Evolutionary conservation across 2,888 invertebrate genomes (phyloP).

Genomic region (Lasioglossum pauxillum): DNA sequence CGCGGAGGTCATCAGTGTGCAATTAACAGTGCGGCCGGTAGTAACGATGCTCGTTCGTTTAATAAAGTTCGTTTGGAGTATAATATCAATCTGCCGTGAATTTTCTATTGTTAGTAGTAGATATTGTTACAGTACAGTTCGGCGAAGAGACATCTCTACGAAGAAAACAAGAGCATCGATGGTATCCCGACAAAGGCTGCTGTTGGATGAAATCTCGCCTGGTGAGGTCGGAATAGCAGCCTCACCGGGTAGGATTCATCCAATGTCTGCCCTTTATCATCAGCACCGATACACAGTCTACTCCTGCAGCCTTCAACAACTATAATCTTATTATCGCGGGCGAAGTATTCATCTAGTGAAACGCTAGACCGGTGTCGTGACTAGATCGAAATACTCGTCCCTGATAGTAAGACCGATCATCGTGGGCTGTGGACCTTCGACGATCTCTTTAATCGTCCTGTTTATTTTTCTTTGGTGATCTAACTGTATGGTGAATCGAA

Average conservation of each 20-base stretch:
- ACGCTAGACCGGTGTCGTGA: constrained; percentile 80
- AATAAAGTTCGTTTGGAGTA: not conserved
- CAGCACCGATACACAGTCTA: not conserved
- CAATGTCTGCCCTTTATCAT: constrained; percentile 69
- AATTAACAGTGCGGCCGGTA: constrained; percentile 51
- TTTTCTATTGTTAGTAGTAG: not conserved
- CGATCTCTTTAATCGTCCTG: constrained; percentile 61
- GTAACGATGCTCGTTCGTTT: not conserved
- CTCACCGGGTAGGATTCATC: constrained; percentile 84
- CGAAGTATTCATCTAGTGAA: constrained; percentile 82
- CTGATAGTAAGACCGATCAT: constrained; percentile 60
- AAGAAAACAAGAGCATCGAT: not conserved
- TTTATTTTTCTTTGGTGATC: constrained; percentile 86
- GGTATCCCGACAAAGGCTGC: constrained; percentile 55
- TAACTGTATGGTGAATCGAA: constrained; percentile 85
- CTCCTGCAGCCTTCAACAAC: not conserved
- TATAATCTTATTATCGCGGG: constrained; percentile 66
- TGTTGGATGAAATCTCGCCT: constrained; percentile 78
- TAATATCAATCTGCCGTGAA: not conserved
- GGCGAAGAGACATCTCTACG: not conserved
- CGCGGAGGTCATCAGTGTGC: constrained; percentile 64
- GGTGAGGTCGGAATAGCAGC: constrained; percentile 72
- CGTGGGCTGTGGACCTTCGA: constrained; percentile 9
- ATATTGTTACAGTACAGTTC: no score
- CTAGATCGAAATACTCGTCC: constrained; percentile 85